Conservation (phyloP, 2,888 invertebrate genomes). For the Drosophila ezoana region DNA sequence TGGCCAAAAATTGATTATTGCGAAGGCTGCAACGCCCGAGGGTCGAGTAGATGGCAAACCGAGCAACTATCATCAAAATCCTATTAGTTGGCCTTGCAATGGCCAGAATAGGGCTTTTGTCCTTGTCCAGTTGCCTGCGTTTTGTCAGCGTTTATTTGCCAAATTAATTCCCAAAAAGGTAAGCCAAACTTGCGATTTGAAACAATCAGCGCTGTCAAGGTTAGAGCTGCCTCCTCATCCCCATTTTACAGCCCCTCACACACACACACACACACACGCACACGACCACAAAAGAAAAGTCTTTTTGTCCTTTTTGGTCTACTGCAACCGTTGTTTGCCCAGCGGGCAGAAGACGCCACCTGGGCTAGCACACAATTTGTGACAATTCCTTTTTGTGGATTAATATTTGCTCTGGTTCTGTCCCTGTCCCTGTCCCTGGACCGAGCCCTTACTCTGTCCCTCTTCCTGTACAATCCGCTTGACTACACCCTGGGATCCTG, state of each 20-base stretch:
- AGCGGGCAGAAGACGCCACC: constrained; percentile 57
- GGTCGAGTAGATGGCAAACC: constrained; percentile 46
- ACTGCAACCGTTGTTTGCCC: constrained; percentile 74
- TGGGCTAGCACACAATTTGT: constrained; percentile 71
- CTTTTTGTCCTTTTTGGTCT: constrained; percentile 63
- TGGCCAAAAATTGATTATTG: constrained; percentile 78
- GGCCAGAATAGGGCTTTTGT: constrained; percentile 54
- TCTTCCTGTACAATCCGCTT: constrained; percentile 3
- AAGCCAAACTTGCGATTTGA: constrained; percentile 81
- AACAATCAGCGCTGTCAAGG: constrained; percentile 73
- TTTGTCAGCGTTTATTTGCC: constrained; percentile 78
- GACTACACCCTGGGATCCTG: constrained; percentile 39
- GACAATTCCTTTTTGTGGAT: constrained; percentile 81
- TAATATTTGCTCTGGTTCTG: constrained; percentile 73
- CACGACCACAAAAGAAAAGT: constrained; percentile 29
- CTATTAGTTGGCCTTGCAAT: constrained; percentile 77
- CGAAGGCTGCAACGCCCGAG: constrained; percentile 54
- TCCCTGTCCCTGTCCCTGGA: constrained; percentile 2
- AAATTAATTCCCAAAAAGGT: constrained; percentile 81
- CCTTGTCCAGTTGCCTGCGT: constrained; percentile 75
- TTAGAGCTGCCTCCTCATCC: constrained; percentile 17
- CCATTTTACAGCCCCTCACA: constrained; percentile 1
- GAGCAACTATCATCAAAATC: constrained; percentile 82
- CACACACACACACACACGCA: constrained; percentile 10
- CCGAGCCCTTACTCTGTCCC: not conserved